A percentile compares a stretch with the other conserved stretches of the same genome.
These are phyloP conservation scores for Otus sunia DNA, from an alignment of 2,113 vertebrate genomes.

Conservation along the genomic window DNA sequence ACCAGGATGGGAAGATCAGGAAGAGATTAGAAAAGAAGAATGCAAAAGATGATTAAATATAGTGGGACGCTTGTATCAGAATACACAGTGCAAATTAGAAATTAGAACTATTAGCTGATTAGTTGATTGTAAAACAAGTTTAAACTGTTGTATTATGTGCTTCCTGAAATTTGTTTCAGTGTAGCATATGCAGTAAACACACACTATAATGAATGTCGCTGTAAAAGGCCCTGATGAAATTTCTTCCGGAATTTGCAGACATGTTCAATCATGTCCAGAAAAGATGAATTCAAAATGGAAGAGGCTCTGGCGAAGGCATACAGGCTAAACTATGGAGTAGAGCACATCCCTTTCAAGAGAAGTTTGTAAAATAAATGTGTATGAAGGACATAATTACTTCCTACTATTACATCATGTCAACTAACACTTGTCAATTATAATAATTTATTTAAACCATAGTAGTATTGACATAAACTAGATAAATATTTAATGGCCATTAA, in stretches of 20 bases:
- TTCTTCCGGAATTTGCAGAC: neutral
- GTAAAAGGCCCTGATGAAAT: neutral
- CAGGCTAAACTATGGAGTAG: neutral
- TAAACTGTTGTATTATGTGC: fast-evolving
- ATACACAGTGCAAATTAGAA: neutral
- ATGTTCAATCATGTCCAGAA: neutral
- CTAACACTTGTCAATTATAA: neutral
- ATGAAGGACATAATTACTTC: neutral
- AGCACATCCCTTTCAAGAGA: neutral
- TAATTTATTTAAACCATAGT: neutral
- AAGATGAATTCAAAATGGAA: neutral
- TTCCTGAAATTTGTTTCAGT: neutral
- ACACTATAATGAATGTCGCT: neutral
- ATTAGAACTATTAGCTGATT: neutral
- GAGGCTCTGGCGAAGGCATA: neutral
- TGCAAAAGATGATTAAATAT: neutral
- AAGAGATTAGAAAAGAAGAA: neutral
- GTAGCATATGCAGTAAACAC: neutral
- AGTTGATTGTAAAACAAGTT: neutral
- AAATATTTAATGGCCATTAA: neutral
- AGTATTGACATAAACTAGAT: neutral
- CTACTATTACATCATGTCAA: fast-evolving
- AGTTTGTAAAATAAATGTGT: neutral
- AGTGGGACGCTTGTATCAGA: neutral
- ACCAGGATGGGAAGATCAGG: neutral